phyloP scores from a whole-genome alignment of 2,113 vertebrate species.

The Mormyrus iriodes region DNA sequence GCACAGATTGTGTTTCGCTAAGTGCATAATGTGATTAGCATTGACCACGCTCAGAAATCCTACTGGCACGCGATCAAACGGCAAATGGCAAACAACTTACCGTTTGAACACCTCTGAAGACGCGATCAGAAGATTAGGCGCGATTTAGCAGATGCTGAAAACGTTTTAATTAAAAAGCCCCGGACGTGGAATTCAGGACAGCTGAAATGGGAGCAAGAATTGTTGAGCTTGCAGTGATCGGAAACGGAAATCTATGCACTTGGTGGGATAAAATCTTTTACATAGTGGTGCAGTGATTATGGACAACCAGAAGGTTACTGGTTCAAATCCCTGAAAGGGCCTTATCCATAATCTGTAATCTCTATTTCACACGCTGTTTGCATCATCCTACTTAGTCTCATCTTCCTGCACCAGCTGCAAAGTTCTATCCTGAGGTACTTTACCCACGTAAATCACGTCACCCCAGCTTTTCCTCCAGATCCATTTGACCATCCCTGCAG shows the following conservation, averaged over 20 bases:
- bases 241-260: background rate
- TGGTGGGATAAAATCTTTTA: background rate
- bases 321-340: background rate
- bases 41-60: background rate
- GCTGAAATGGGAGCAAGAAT: background rate
- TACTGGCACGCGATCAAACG: constrained; percentile 14
- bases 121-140: constrained; percentile 14
- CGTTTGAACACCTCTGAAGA: constrained; percentile 19
- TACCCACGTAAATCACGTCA: background rate
- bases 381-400: too few relatives aligned
- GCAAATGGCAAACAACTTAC: constrained; percentile 21
- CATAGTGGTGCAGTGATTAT: background rate
- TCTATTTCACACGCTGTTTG: too few relatives aligned
- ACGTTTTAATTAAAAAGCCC: background rate
- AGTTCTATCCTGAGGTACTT: background rate
- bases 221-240: background rate
- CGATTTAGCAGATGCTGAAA: constrained; percentile 7
- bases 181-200: constrained; percentile 1
- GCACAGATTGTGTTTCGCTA: background rate
- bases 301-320: background rate
- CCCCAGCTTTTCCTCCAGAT: background rate
- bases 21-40: constrained; percentile 15
- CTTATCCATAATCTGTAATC: too few relatives aligned
- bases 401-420: background rate
- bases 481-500: background rate